phyloP scores from a whole-genome alignment of 2,888 invertebrate genomes.

The Pristionchus arcanus region DNA sequence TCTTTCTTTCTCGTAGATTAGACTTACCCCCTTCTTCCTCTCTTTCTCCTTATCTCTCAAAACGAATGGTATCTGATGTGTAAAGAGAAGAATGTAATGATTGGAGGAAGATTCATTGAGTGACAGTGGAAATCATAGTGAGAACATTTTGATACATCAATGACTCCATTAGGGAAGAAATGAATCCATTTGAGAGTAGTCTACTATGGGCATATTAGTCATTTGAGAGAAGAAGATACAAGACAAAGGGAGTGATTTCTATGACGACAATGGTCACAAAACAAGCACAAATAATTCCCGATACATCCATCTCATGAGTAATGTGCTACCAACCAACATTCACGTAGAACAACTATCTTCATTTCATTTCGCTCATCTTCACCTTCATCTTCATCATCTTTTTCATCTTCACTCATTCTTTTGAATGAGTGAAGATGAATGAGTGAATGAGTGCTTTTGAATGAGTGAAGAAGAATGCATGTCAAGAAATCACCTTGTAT shows the following conservation, averaged over 20 bases:
- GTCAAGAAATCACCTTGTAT: background rate
- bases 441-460: too few species aligned
- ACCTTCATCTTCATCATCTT: too few species aligned
- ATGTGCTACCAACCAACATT: background rate
- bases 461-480: too few species aligned
- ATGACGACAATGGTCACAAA: background rate
- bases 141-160: background rate
- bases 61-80: conserved; percentile 26
- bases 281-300: background rate
- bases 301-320: background rate
- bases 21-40: background rate
- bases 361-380: too few species aligned
- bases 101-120: background rate
- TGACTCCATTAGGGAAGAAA: background rate
- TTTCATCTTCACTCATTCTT: background rate
- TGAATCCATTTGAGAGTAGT: background rate
- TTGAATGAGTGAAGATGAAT: too few species aligned
- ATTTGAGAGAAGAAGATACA: background rate
- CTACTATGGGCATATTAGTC: background rate
- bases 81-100: conserved; percentile 1
- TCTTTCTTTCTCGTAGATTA: background rate
- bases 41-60: background rate
- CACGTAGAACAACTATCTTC: background rate
- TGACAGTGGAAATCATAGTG: background rate
- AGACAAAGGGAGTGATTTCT: background rate